A percentile compares a stretch with the other conserved stretches of the same genome.
Evolutionary conservation across 2,888 invertebrate species (phyloP).

Genomic region (Dastarcus helophoroides): DNA sequence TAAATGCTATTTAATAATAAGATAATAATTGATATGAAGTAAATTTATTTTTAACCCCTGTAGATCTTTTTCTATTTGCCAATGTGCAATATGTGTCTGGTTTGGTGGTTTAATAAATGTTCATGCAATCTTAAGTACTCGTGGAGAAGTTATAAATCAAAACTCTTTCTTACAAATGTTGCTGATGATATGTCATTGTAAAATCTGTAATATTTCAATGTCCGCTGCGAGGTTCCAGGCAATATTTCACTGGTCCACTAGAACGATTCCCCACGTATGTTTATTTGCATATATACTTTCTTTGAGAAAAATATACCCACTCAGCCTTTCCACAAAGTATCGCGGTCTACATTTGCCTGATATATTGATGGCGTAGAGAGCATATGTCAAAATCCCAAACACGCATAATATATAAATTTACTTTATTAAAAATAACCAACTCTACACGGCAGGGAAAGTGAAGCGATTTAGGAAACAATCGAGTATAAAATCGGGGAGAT

Average conservation of each 20-base stretch:
- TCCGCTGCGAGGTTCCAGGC: constrained; percentile 32
- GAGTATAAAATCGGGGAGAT: too few species aligned
- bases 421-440: too few species aligned
- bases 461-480: too few species aligned
- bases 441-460: too few species aligned
- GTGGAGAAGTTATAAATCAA: constrained; percentile 30
- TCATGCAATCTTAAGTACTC: too few species aligned
- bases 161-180: constrained; percentile 36
- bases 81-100: not conserved
- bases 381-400: constrained; percentile 36
- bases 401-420: constrained; percentile 29
- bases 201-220: constrained; percentile 38
- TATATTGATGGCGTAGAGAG: constrained; percentile 36
- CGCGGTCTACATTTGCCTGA: constrained; percentile 30
- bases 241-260: constrained; percentile 36
- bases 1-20: too few species aligned
- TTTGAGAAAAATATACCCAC: constrained; percentile 37
- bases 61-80: not conserved
- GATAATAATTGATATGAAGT: too few species aligned
- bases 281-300: constrained; percentile 34
- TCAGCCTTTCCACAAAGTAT: constrained; percentile 31
- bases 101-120: too few species aligned
- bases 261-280: constrained; percentile 31
- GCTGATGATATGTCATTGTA: constrained; percentile 38
- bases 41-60: too few species aligned